Evolutionary conservation across 2,797 vertebrate species (phyloP).

Genomic region (Sebastes iracundus): DNA sequence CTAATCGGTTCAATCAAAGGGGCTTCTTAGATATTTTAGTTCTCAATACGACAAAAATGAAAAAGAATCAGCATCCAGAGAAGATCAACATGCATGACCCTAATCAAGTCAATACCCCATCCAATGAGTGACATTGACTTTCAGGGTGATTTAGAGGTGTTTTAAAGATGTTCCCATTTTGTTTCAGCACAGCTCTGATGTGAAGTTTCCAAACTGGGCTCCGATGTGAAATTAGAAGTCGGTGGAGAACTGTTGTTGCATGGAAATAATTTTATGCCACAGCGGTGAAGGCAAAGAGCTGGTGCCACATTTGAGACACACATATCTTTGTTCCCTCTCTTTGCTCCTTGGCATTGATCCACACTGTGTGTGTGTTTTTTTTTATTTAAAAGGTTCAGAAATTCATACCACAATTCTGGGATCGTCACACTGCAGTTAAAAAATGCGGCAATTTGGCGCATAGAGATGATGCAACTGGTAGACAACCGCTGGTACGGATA

Average conservation of each 20-base stretch:
- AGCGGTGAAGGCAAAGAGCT: slow-evolving; percentile 34
- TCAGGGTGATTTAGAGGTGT: neutral
- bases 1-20: neutral
- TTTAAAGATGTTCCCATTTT: neutral
- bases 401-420: slow-evolving; percentile 62
- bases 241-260: neutral
- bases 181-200: neutral
- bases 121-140: neutral
- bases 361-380: neutral
- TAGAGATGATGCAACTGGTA: slow-evolving; percentile 85
- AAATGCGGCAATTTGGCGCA: slow-evolving; percentile 83
- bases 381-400: slow-evolving; percentile 49
- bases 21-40: neutral
- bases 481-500: slow-evolving; percentile 74
- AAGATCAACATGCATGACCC: neutral
- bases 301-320: neutral
- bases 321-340: slow-evolving; percentile 15
- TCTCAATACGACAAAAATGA: neutral
- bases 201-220: neutral
- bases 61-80: neutral
- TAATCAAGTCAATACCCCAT: neutral
- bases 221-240: slow-evolving; percentile 1
- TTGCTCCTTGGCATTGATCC: slow-evolving; percentile 27
- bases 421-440: slow-evolving; percentile 83
- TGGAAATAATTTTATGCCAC: slow-evolving; percentile 29